Evolutionary conservation across 1,140 invertebrate species (phyloP).

Genomic region (Heliconius himera): DNA sequence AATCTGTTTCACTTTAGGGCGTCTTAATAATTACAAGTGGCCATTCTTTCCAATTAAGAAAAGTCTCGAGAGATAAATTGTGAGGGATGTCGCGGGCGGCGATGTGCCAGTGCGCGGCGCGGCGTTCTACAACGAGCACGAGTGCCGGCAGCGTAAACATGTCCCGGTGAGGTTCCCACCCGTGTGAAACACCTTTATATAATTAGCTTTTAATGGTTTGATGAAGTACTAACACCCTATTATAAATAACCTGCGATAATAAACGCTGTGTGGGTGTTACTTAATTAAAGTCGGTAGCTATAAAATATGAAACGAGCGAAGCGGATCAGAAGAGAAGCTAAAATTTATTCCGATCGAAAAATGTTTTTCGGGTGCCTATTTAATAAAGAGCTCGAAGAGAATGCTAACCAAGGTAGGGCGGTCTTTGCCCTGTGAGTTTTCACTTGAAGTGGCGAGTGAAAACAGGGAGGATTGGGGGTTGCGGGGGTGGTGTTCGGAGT

Average conservation of each 20-base stretch:
- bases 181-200: slow-evolving; percentile 49
- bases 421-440: slow-evolving; percentile 75
- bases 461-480: slow-evolving; percentile 52
- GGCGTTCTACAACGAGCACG: slow-evolving; percentile 40
- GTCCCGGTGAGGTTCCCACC: slow-evolving; percentile 58
- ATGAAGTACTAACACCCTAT: slow-evolving; percentile 59
- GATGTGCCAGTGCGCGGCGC: neutral
- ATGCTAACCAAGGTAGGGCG: slow-evolving; percentile 78
- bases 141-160: slow-evolving; percentile 64
- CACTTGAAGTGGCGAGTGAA: slow-evolving; percentile 71
- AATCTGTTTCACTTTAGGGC: slow-evolving; percentile 81
- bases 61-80: slow-evolving; percentile 79
- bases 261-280: slow-evolving; percentile 53
- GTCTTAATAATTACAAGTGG: slow-evolving; percentile 81
- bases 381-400: slow-evolving; percentile 79
- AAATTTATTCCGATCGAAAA: slow-evolving; percentile 73
- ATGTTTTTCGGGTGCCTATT: slow-evolving; percentile 77
- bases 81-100: slow-evolving; percentile 67
- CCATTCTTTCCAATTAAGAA: slow-evolving; percentile 81
- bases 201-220: slow-evolving; percentile 61
- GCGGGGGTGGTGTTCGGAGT: slow-evolving; percentile 70
- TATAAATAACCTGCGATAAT: slow-evolving; percentile 64
- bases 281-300: slow-evolving; percentile 68
- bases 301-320: slow-evolving; percentile 60
- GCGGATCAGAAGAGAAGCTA: slow-evolving; percentile 66